A percentile compares a stretch with the other conserved stretches of the same genome.
Conservation (phyloP, 2,797 vertebrate species). For the Lagodon rhomboides region DNA sequence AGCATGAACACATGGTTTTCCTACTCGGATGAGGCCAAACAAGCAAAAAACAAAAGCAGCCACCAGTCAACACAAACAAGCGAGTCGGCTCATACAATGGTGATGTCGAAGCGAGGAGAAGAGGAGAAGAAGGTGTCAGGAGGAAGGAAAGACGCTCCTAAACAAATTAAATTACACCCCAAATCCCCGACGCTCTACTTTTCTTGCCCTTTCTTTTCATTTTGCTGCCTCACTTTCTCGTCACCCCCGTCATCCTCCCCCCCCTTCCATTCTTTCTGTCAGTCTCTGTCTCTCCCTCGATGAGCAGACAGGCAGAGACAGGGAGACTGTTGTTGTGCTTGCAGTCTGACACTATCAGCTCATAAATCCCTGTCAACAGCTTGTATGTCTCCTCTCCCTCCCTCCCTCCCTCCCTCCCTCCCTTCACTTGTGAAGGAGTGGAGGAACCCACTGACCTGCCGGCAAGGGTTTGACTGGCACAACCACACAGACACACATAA, state of each 20-base stretch:
- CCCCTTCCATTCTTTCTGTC: conserved; percentile 63
- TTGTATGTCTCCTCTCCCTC: conserved; percentile 78
- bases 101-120: conserved; percentile 5
- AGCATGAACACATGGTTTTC: conserved; percentile 35
- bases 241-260: background rate
- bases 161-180: conserved; percentile 52
- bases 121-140: conserved; percentile 11
- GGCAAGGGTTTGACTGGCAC: conserved; percentile 61
- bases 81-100: conserved; percentile 27
- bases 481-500: conserved; percentile 34
- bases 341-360: conserved; percentile 83
- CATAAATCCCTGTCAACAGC: conserved; percentile 86
- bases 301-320: conserved; percentile 78
- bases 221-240: conserved; percentile 70
- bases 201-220: conserved; percentile 55
- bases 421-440: conserved; percentile 64
- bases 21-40: conserved; percentile 37
- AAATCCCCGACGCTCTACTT: conserved; percentile 13
- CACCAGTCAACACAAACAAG: conserved; percentile 18
- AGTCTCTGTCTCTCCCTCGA: conserved; percentile 65
- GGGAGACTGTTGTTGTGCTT: conserved; percentile 77
- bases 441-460: conserved; percentile 79
- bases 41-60: conserved; percentile 50
- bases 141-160: conserved; percentile 1
- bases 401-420: conserved; percentile 58